Evolutionary conservation across 2,797 vertebrate species (phyloP), one percentile per base, ranked within the genome.

Genomic region (Vireo griseus): DNA sequence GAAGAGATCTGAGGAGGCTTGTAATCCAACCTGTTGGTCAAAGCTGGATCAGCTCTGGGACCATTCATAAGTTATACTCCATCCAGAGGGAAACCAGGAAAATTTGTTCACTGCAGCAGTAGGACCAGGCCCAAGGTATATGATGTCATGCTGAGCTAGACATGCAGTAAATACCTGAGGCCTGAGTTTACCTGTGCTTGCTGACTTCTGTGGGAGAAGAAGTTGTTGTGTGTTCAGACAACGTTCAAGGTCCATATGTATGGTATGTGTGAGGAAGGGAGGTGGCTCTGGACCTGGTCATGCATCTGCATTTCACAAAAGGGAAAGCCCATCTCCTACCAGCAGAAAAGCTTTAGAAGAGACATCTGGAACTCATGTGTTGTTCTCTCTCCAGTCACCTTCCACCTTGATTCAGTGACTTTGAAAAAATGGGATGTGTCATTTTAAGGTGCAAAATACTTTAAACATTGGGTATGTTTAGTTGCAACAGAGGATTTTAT

Each of bases 111-210:
- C 21, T 66, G 37, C 9, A 42, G 17, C 44, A 61, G 8, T 39
- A 91, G 74, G n/a, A 77, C 20, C 21, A 74, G 61, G 29, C n/a
- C 24, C 20, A n/a, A 50, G 52, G 24, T 65, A 1, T 11, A 14
- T 18, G 65, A 61, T 35, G 29, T 52, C 80, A 28, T 1, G 6
- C 51, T 85, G 81, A 94, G 31, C 20, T 79, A 74, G 63, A 40
- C 16, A 6, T 39, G 75, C 58, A 80, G 11, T 95, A 88, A 94
- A 94, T 93, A 87, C 67, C n/a, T 82, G 33, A 88, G 74, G 47
- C 35, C 9, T 90, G 92, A 92, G 77, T 63, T 71, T 39, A 55
- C 48, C 45, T 48, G 71, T 3, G 0, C 28, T 73, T 0, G 0
- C 42, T 77, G 66, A 50, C 76, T 47, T 77, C 68, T 47, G 54